Evolutionary conservation across 1,140 invertebrate genomes (phyloP), one percentile per base, ranked within the genome.

Genomic region (Drosophila punjabiensis): DNA sequence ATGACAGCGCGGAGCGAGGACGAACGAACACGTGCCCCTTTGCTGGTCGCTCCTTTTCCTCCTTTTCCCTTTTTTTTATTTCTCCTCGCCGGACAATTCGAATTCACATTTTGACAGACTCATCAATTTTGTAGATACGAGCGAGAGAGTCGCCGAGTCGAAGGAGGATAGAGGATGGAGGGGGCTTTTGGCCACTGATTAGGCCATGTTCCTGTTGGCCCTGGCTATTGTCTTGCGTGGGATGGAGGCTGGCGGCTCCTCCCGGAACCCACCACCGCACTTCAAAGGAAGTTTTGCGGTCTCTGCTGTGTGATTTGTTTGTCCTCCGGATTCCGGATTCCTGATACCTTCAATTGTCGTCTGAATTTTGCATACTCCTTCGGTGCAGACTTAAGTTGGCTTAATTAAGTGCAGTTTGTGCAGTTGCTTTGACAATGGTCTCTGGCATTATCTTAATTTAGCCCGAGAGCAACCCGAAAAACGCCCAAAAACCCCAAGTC

Each of bases 71-170:
- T 24, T 60, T 60, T 79, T 63, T 64, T 39, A n/a, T 53, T 53
- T 55, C 18, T 41, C 35, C 68, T 68, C 30, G 50, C 32, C 33
- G 75, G 55, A 79, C 77, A 60, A 80, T 80, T 63, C 82, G 86
- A 83, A 92, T 91, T 92, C 90, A 85, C 90, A 91, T 92, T 92
- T 92, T 92, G 90, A 92, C 90, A 92, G 90, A 89, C 91, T 92
- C 90, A 92, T 92, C 90, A 92, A 92, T 92, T 92, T 92, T 92
- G 87, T 92, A 92, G 90, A 92, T 92, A 92, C 76, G 62, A 43
- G 61, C 35, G 10, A 37, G 61, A 30, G 10, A 37, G 35, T 48
- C 30, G 16, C 2, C 30, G 48, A 20, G 8, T 18, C 4, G 39
- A 13, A 10, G 33, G 32, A 37, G 43, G 16, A 37, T 14, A 8